Conservation (phyloP, 2,888 invertebrate species). For the Temnothorax rugatulus region DNA sequence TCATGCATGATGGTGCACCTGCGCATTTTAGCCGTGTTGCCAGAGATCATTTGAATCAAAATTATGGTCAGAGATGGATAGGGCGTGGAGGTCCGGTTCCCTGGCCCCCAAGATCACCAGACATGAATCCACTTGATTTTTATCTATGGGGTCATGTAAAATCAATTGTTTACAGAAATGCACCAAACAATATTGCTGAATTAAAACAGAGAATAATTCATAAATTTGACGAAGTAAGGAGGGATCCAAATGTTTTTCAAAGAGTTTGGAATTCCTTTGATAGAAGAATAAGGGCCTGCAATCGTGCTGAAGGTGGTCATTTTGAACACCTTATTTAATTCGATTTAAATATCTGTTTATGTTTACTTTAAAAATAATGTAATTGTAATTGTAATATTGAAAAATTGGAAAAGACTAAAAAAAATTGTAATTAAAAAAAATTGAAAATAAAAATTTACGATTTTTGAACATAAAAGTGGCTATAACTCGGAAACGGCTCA, state of each 20-base stretch:
- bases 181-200: neutral
- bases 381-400: too few species aligned
- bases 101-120: slow-evolving; percentile 27
- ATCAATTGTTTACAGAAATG: slow-evolving; percentile 24
- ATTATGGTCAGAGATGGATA: too few species aligned
- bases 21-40: slow-evolving; percentile 56
- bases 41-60: slow-evolving; percentile 53
- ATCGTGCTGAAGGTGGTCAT: neutral
- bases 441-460: too few species aligned
- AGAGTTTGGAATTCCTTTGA: slow-evolving; percentile 3
- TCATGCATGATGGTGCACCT: slow-evolving; percentile 75
- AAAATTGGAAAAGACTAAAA: too few species aligned
- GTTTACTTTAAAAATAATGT: too few species aligned
- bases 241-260: slow-evolving; percentile 6
- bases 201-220: slow-evolving; percentile 17
- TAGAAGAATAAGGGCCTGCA: slow-evolving; percentile 11
- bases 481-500: too few species aligned
- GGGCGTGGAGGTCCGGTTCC: slow-evolving; percentile 46
- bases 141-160: slow-evolving; percentile 33
- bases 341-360: neutral
- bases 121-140: slow-evolving; percentile 40
- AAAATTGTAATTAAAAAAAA: too few species aligned
- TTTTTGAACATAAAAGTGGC: too few species aligned
- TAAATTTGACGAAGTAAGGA: neutral
- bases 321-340: slow-evolving; percentile 21